Evolutionary conservation across 2,797 vertebrate genomes (phyloP), one percentile per base, ranked within the genome.

Genomic region (Tragopan temminckii): DNA sequence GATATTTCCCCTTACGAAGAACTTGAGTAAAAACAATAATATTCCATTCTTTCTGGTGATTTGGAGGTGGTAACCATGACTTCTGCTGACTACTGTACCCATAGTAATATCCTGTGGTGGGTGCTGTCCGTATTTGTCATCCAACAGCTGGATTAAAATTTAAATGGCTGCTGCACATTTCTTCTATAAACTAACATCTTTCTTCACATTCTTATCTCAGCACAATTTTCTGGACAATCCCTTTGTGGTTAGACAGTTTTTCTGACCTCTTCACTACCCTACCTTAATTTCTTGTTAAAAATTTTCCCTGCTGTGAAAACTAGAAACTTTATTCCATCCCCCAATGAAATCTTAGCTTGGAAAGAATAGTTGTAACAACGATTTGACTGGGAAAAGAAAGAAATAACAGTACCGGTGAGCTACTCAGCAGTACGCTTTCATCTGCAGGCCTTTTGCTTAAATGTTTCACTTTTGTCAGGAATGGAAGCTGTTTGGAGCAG

Each of bases 291-390:
- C 76, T 94, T 78, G 50, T 95, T 92, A 94, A 88, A 89, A 68
- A 76, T 52, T 81, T 55, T 91, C 19, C 87, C 90, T 92, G 80
- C 91, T 92, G 74, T 90, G 82, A 94, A 91, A 89, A 85, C 85
- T 92, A 91, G 87, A 91, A 93, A 84, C 80, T 89, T 95, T 94
- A 69, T 86, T 95, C 70, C 87, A 95, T 70, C 74, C 70, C 71
- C 68, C 74, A 82, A 59, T 38, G 89, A 92, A 81, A 74, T 89
- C 88, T 90, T 89, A 94, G 78, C 93, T 94, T 90, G 93, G 93
- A 93, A 89, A 95, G 90, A 91, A 92, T 87, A 92, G 76, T 95
- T 88, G 84, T 82, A 95, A 80, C 67, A 85, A 91, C 88, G 92
- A 95, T 89, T 91, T 75, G 93, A 33, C 63, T 90, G 90, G 48